Evolutionary conservation across 2,888 invertebrate species (phyloP).

Genomic region (Apantesis nais): DNA sequence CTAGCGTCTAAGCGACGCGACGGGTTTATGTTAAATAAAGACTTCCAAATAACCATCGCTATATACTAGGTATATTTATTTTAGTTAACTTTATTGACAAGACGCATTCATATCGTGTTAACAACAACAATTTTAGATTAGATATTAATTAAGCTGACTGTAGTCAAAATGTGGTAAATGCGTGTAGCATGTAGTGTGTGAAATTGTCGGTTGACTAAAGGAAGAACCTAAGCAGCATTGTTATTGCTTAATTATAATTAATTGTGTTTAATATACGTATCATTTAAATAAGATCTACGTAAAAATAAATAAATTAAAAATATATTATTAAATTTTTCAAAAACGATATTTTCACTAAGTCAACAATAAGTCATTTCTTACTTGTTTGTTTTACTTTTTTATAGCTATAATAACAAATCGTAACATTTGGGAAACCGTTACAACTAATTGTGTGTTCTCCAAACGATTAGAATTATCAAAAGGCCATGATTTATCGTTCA

Average conservation of each 20-base stretch:
- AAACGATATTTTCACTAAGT: no score
- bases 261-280: not conserved
- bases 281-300: not conserved
- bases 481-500: conserved; percentile 40
- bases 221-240: not conserved
- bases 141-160: not conserved
- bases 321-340: no score
- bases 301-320: no score
- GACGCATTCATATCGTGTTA: conserved; percentile 18
- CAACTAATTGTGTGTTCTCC: conserved; percentile 21
- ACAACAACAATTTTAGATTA: conserved; percentile 18
- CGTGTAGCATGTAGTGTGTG: no score
- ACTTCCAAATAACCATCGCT: not conserved
- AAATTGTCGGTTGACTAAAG: no score
- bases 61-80: not conserved
- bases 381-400: not conserved
- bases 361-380: not conserved
- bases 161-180: conserved; percentile 17
- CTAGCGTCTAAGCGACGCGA: conserved; percentile 35
- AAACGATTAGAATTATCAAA: conserved; percentile 29
- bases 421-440: conserved; percentile 33
- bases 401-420: not conserved
- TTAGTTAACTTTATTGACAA: not conserved
- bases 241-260: not conserved
- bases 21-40: conserved; percentile 35